A percentile compares a stretch with the other conserved stretches of the same genome.
These are phyloP conservation scores for Cataglyphis livida DNA, from an alignment of 2,888 invertebrate genomes.

Conservation along the genomic window DNA sequence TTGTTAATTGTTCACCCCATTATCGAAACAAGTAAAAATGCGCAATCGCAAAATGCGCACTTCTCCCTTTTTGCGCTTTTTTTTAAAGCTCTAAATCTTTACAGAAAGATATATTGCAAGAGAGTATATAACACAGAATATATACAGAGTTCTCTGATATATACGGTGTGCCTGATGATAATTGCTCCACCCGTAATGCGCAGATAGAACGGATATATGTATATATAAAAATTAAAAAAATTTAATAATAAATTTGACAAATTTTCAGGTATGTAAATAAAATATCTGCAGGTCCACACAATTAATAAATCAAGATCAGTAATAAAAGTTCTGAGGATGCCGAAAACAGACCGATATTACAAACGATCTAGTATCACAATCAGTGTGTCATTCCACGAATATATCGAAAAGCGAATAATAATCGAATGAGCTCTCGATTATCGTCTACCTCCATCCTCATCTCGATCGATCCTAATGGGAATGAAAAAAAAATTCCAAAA, in stretches of 20 bases:
- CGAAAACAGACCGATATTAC: not conserved
- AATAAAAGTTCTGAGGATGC: not conserved
- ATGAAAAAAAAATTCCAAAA: not conserved
- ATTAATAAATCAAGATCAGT: not conserved
- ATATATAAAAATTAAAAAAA: too few relatives aligned
- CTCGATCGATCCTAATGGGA: slow-evolving; percentile 1
- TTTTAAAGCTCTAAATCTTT: too few relatives aligned
- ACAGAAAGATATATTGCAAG: too few relatives aligned
- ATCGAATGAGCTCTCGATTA: slow-evolving; percentile 23
- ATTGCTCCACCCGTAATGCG: too few relatives aligned
- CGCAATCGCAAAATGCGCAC: too few relatives aligned
- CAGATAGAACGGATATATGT: too few relatives aligned
- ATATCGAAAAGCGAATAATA: slow-evolving; percentile 28
- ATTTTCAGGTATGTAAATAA: not conserved
- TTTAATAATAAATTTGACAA: not conserved
- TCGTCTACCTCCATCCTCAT: not conserved
- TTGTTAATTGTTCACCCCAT: too few relatives aligned
- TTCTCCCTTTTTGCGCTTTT: too few relatives aligned
- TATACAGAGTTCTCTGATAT: too few relatives aligned
- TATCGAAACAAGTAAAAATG: too few relatives aligned
- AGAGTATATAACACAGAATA: too few relatives aligned
- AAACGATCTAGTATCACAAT: not conserved
- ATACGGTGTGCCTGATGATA: too few relatives aligned
- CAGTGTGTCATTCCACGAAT: not conserved
- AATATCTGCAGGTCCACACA: not conserved